Base-by-base conservation (phyloP, 2,888 invertebrate species). In the Eupithecia dodoneata region DNA sequence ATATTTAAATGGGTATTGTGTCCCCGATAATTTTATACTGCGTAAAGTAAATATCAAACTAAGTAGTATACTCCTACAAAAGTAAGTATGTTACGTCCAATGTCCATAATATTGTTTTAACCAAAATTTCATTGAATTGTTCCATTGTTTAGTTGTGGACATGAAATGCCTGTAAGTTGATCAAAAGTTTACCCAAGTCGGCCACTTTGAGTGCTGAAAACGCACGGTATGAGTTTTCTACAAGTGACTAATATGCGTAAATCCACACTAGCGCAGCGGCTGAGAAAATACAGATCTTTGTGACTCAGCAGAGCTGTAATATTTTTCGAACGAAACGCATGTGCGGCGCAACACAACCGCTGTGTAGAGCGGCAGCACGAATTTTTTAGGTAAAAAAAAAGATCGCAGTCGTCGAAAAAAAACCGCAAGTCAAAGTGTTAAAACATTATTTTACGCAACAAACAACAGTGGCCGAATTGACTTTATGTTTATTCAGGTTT, bases 1-100 rank as follows among this genome's bases (percentile, higher is more conserved):
- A 70, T 70, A 70, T 47, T 69, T 18, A 30, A 30, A 63, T 63
- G n/a, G n/a, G 55, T 59, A 59, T 63, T 30, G 30, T 30, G 63
- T 63, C 9, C 10, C 55, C 1, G 18, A 59, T 63, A 30, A 63
- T 63, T 30, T 30, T 63, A 30, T 63, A 63, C 30, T 63, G 10
- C 18, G 63, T 30, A 30, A 63, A 59, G 42, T 66, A 42, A 66
- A 66, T 44, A 42, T 41, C 41, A 41, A 41, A 41, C 41, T 65
- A 41, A 65, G 30, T 12, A 12, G 5, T 63, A 0, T 41, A 41
- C 42, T 15, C 15, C 66, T 6, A 15, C 41, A 42, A 3, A 69
- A 69, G 15, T 67, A 42, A 41, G 45, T 44, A 4, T 66, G 7
- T 15, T 9, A 42, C 7, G 15, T 15, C n/a, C 67, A 44, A n/a